Conservation (phyloP, 2,797 vertebrate genomes). For the Clangula hyemalis region DNA sequence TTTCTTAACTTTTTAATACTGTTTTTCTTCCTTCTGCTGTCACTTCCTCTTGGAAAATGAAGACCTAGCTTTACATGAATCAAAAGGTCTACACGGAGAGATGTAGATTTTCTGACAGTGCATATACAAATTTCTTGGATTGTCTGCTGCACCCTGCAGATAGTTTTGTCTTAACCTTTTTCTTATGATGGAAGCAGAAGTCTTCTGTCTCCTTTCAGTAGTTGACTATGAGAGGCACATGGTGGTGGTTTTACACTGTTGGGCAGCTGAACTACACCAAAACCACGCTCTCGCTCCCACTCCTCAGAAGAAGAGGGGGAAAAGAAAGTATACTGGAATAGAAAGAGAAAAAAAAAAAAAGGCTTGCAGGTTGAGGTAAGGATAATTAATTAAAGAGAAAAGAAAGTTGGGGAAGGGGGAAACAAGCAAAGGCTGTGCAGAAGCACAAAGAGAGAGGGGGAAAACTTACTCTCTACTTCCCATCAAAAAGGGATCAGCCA, state of each 20-base stretch:
- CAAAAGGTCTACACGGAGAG: not conserved
- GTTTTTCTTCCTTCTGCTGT: not conserved
- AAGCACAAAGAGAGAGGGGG: no score
- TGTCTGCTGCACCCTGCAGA: not conserved
- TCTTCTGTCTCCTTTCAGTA: not conserved
- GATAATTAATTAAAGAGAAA: no score
- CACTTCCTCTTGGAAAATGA: not conserved
- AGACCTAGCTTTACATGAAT: not conserved
- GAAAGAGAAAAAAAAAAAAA: no score
- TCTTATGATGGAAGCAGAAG: not conserved
- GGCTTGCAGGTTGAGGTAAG: no score
- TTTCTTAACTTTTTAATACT: not conserved
- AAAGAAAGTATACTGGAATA: no score
- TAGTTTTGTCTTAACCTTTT: not conserved
- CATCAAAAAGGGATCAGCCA: no score
- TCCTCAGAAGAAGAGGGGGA: no score
- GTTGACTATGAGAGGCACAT: not conserved
- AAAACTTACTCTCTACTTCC: no score
- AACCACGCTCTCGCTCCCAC: no score
- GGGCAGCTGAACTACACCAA: no score
- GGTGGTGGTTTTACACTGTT: not conserved
- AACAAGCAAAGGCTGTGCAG: no score
- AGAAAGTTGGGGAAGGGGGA: no score
- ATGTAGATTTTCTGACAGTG: not conserved
- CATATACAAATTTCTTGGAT: not conserved